Evolutionary conservation across 2,797 vertebrate genomes (phyloP).

Genomic region (Hypotaenidia philippensis): DNA sequence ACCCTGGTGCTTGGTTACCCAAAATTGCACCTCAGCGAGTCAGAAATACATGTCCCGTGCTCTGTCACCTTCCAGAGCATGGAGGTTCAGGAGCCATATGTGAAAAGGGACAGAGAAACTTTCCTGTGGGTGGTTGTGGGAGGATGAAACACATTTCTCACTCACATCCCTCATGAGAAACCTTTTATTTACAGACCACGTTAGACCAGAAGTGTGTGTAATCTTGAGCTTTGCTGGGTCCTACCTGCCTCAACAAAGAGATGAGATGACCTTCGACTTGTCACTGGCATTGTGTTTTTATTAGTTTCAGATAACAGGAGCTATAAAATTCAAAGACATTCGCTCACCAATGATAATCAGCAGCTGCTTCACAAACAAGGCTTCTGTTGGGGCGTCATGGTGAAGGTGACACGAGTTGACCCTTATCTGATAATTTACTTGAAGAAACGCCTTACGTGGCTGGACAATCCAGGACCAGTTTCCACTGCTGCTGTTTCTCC

Average conservation of each 20-base stretch:
- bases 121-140: not conserved
- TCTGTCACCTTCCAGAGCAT: not conserved
- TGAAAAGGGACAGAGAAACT: not conserved
- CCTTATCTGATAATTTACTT: not conserved
- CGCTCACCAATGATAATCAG: constrained; percentile 57
- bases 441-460: not conserved
- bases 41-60: not conserved
- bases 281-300: constrained; percentile 52
- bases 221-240: not conserved
- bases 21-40: not conserved
- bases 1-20: not conserved
- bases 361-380: constrained; percentile 33
- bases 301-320: constrained; percentile 72
- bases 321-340: constrained; percentile 68
- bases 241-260: not conserved
- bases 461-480: not conserved
- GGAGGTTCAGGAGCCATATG: not conserved
- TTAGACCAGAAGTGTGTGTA: not conserved
- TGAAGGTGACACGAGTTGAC: not conserved
- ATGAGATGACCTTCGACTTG: constrained; percentile 74
- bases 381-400: not conserved
- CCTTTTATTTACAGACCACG: not conserved
- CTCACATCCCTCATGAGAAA: not conserved
- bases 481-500: not conserved
- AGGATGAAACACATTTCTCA: not conserved